These are phyloP conservation scores for Turdus rufiventris DNA, from an alignment of 2,113 vertebrate species.

Conservation along the genomic window DNA sequence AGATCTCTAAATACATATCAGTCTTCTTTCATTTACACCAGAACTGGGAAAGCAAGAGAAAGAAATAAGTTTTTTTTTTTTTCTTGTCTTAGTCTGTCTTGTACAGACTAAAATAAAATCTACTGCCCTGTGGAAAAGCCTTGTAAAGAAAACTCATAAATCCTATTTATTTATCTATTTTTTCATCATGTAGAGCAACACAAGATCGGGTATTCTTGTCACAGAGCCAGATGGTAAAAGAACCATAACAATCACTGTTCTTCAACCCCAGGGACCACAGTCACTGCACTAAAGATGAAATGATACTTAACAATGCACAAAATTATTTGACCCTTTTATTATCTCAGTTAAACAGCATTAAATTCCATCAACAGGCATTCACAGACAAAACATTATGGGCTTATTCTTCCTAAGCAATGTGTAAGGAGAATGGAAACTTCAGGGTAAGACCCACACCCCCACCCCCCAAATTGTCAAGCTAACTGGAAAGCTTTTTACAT, in stretches of 20 bases:
- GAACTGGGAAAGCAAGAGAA: neutral
- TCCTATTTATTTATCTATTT: slow-evolving; percentile 49
- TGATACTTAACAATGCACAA: neutral
- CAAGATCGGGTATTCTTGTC: neutral
- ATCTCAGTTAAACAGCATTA: neutral
- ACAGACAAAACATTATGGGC: neutral
- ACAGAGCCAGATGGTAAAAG: slow-evolving; percentile 2
- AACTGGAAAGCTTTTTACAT: neutral
- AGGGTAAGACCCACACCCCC: neutral
- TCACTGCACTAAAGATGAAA: neutral
- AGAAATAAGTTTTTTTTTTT: neutral
- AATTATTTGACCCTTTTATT: neutral
- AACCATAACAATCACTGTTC: neutral
- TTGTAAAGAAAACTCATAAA: slow-evolving; percentile 36
- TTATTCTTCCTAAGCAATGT: neutral
- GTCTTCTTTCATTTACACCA: neutral
- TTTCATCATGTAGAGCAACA: slow-evolving; percentile 22
- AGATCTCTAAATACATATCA: neutral
- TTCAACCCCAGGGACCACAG: neutral
- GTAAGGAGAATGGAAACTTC: neutral
- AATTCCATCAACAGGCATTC: neutral
- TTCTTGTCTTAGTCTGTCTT: neutral
- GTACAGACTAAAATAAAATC: slow-evolving; percentile 33
- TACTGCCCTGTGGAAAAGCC: slow-evolving; percentile 25
- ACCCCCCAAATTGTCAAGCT: neutral